Evolutionary conservation across 1,140 invertebrate genomes (phyloP), one percentile per base, ranked within the genome.

Genomic region (Zaprionus tsacasi): DNA sequence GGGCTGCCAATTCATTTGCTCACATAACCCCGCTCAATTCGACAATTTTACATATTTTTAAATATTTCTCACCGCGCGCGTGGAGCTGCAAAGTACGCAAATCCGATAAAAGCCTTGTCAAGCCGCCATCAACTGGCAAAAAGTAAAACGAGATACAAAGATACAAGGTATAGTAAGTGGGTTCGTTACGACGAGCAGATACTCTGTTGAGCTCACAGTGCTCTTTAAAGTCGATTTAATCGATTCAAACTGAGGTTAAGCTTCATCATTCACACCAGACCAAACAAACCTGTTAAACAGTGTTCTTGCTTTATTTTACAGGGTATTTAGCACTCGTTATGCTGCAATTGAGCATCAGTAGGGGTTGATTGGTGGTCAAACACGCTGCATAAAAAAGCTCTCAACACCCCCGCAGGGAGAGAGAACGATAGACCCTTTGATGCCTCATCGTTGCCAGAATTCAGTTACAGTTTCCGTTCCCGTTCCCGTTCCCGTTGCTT

Each of bases 101-200:
- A 85, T 85, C 78, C 74, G 82, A 81, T 85, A 86, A 86, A 76
- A 78, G 82, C 71, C 71, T 75, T 74, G 76, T 78, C 72, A 75
- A 70, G 59, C 72, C 72, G 54, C 45, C 67, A 38, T 70, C 67
- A 64, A 63, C 38, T 55, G 70, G 27, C 35, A 12, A 65, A 30
- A 30, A 30, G 6, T 6, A 43, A 48, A 57, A 45, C 58, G 70
- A 76, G 69, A 78, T 48, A 65, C 57, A 65, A 43, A 59, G 50
- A 45, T 6, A 8, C n/a, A n/a, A 15, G 6, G 2, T 43, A 8
- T 0, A 43, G 43, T 45, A 6, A 15, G 15, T 8, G 2, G 12
- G 3, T 15, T n/a, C n/a, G n/a, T n/a, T n/a, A 48, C 45, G 45
- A 50, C 45, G 45, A 50, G 17, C 45, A 50, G 3, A 25, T 55